Evolutionary conservation across 2,113 vertebrate species (phyloP), one percentile per base, ranked within the genome.

Genomic region (Bujurquina vittata): DNA sequence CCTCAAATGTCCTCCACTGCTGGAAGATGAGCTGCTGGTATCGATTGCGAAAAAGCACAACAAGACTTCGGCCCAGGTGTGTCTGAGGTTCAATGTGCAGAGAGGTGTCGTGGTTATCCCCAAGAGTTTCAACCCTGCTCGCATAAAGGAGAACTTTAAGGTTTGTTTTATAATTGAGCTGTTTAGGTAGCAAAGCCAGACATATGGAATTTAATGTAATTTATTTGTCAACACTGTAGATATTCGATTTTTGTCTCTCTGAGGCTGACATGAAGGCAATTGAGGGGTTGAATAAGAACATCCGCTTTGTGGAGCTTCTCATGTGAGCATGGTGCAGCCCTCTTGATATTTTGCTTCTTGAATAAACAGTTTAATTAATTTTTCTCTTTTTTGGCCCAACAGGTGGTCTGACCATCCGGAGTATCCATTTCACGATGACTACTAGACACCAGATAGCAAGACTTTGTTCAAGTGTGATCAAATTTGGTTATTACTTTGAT

Each of bases 51-150:
- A 88, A 57, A 95, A 94, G 84, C 86, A 96, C 18, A 91, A 91
- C 12, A 96, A 93, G 87, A 92, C 80, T 9, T 35, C 92, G 29
- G 94, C 95, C 7, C 95, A 96, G 88, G 79, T 96, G 74, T 88
- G 86, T 1, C 83, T 96, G 33, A 91, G 95, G 61, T 96, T 96
- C 89, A 96, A 92, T 1, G 67, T 96, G 14, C 98, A 99, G 90
- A 89, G 97, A 88, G 97, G 97, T 3, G 95, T 99, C 4, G 97
- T 96, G 26, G 97, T 99, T 88, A 99, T 99, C 88, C 98, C 98
- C 0, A 99, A 98, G 92, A 99, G 97, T 80, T 98, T 97, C 92
- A 96, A 81, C 61, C 84, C 92, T 6, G 81, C 89, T 40, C 97
- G 95, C 40, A 97, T 99, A 69, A 96, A 90, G 89, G 95, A 97